Evolutionary conservation across 2,113 vertebrate genomes (phyloP).

Genomic region (Speoplatyrhinus poulsoni): DNA sequence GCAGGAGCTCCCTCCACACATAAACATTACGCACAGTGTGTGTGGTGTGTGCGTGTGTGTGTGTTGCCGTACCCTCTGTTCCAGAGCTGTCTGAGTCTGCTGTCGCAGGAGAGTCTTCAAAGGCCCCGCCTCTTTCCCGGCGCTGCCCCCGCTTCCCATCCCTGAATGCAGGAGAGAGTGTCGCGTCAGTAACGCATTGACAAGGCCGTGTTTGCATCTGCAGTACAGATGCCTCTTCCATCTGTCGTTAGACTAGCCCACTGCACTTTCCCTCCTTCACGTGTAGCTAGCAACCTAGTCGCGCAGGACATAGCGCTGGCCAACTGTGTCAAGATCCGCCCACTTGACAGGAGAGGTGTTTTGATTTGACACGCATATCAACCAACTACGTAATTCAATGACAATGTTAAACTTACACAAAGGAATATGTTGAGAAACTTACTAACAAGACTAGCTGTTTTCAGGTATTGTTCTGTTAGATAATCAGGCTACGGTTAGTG

Average conservation of each 20-base stretch:
- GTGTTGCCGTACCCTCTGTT: slow-evolving; percentile 88
- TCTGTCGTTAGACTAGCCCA: slow-evolving; percentile 7
- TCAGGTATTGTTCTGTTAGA: no score
- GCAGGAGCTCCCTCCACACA: slow-evolving; percentile 24
- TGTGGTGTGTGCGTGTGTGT: background rate
- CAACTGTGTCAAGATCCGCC: no score
- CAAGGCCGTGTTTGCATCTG: background rate
- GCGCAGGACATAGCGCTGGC: no score
- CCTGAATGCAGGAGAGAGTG: slow-evolving; percentile 77
- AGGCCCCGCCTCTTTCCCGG: slow-evolving; percentile 92
- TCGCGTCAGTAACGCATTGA: slow-evolving; percentile 23
- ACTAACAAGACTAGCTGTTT: no score
- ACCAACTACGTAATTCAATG: no score
- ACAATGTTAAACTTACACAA: no score
- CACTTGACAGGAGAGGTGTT: no score
- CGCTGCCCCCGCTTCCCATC: slow-evolving; percentile 97
- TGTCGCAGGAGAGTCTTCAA: slow-evolving; percentile 95
- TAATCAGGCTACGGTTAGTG: no score
- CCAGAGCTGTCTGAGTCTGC: slow-evolving; percentile 93
- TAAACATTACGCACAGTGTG: slow-evolving; percentile 9
- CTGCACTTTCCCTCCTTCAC: background rate
- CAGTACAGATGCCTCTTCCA: background rate
- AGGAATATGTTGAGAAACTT: no score
- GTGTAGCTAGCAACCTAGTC: background rate
- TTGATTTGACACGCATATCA: no score